Percentiles rank a stretch among this genome's conserved stretches.
These are phyloP conservation scores for Pomacea maculata DNA, from an alignment of 1,140 invertebrate genomes.

Conservation along the genomic window DNA sequence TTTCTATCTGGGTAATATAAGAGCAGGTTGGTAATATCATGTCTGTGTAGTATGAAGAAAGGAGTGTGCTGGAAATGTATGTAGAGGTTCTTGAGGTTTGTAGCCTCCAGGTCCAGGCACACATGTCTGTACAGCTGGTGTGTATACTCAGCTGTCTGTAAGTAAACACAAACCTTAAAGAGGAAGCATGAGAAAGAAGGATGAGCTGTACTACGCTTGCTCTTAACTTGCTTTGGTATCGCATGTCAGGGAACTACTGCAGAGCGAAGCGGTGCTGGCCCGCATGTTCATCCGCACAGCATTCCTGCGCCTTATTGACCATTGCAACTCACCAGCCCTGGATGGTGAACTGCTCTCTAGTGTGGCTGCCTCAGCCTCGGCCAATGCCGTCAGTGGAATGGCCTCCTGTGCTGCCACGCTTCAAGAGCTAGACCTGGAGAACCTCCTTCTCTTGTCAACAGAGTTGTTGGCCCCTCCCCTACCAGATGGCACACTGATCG, in stretches of 20 bases:
- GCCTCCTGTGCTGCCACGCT: slow-evolving; percentile 61
- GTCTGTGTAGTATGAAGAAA: no score
- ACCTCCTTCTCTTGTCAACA: slow-evolving; percentile 64
- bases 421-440: slow-evolving; percentile 62
- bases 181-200: no score
- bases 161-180: no score
- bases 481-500: slow-evolving; percentile 36
- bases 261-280: slow-evolving; percentile 53
- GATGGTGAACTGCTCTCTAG: slow-evolving; percentile 50
- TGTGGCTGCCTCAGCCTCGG: slow-evolving; percentile 56
- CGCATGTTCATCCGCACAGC: slow-evolving; percentile 61
- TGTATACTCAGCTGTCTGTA: no score
- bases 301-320: slow-evolving; percentile 60
- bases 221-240: slow-evolving; percentile 11
- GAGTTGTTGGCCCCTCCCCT: slow-evolving; percentile 56
- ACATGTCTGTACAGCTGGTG: no score
- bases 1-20: no score
- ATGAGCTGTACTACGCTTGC: background rate
- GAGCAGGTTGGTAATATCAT: no score
- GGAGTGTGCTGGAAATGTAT: no score
- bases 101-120: no score
- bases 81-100: no score
- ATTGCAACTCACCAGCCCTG: slow-evolving; percentile 63
- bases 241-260: slow-evolving; percentile 56
- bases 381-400: slow-evolving; percentile 41